phyloP scores from a whole-genome alignment of 2,888 invertebrate species.

The Teinopalpus imperialis region DNA sequence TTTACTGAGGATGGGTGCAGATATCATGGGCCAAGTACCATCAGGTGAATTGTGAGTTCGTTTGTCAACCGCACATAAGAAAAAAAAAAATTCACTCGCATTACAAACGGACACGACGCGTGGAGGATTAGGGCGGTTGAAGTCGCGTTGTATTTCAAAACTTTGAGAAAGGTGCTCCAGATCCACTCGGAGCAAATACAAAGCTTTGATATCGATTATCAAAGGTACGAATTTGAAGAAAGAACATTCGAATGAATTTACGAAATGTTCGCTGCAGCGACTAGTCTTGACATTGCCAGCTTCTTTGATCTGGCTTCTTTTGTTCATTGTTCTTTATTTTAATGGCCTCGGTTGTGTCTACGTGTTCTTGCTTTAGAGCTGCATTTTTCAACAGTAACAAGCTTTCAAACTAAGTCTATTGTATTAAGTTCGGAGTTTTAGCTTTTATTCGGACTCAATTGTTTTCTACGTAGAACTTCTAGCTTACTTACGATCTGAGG shows the following conservation, averaged over 20 bases:
- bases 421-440: slow-evolving; percentile 17
- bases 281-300: slow-evolving; percentile 21
- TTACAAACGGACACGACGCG: no score
- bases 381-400: slow-evolving; percentile 22
- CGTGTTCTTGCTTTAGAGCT: slow-evolving; percentile 4
- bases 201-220: slow-evolving; percentile 15
- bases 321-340: slow-evolving; percentile 22
- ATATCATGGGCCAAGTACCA: no score
- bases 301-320: slow-evolving; percentile 16
- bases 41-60: no score
- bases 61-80: no score
- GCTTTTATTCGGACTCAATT: slow-evolving; percentile 17
- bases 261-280: slow-evolving; percentile 9
- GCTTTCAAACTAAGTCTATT: slow-evolving; percentile 17
- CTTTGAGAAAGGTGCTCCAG: neutral
- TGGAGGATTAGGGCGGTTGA: no score
- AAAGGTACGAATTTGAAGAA: slow-evolving; percentile 13
- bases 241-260: slow-evolving; percentile 16
- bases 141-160: neutral
- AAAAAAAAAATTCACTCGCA: no score
- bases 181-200: slow-evolving; percentile 11
- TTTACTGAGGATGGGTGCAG: no score
- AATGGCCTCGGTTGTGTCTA: slow-evolving; percentile 14
- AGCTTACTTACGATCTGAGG: slow-evolving; percentile 12
- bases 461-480: slow-evolving; percentile 10